Conservation (phyloP, 2,113 vertebrate species). For the Felis chaus region DNA sequence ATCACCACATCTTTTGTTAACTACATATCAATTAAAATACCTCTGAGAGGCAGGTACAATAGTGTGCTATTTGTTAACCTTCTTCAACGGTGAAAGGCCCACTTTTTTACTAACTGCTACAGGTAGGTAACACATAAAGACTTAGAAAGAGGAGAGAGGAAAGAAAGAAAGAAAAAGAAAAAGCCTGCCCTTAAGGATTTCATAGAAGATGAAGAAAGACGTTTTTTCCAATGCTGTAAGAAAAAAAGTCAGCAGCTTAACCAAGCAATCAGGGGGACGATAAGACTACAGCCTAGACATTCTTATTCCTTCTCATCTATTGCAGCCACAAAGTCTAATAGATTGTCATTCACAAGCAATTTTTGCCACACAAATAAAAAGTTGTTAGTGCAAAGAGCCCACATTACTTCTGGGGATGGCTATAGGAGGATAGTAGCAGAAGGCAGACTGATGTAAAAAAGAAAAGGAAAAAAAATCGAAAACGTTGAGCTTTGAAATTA, state of each 20-base stretch:
- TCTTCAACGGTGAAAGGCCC: constrained; percentile 43
- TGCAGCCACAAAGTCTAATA: background rate
- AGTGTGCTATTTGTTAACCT: constrained; percentile 10
- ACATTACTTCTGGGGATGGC: constrained; percentile 57
- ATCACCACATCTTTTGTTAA: constrained; percentile 43
- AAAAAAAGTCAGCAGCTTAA: background rate
- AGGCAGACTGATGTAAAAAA: background rate
- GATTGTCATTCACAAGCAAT: constrained; percentile 39
- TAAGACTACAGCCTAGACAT: background rate
- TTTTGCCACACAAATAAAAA: constrained; percentile 49
- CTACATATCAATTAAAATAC: constrained; percentile 69
- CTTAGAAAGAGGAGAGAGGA: background rate
- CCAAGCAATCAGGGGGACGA: constrained; percentile 34
- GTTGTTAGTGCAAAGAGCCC: constrained; percentile 57
- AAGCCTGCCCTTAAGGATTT: constrained; percentile 39
- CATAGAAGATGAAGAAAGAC: constrained; percentile 60
- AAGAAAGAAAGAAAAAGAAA: too few species aligned
- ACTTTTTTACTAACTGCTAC: constrained; percentile 48
- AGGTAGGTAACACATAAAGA: background rate
- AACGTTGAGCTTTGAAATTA: background rate
- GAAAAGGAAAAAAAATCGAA: background rate
- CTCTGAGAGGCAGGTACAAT: constrained; percentile 54
- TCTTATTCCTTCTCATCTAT: constrained; percentile 38
- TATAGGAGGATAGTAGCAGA: background rate
- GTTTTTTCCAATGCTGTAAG: background rate